Conservation (phyloP, 2,888 invertebrate species). For the Nomada ruficornis region DNA sequence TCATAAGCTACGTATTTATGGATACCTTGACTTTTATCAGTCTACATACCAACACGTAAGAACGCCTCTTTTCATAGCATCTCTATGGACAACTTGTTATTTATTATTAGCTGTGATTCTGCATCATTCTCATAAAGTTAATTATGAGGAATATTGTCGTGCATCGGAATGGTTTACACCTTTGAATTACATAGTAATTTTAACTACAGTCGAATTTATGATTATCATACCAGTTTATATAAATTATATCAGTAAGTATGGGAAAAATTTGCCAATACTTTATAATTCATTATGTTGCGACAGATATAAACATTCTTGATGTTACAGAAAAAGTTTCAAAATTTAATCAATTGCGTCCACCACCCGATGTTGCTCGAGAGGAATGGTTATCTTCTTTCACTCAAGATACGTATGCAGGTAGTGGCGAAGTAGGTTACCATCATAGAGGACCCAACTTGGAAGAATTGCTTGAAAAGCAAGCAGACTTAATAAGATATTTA, state of each 20-base stretch:
- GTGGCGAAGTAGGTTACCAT: conserved; percentile 85
- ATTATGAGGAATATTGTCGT: conserved; percentile 85
- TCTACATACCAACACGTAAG: conserved; percentile 87
- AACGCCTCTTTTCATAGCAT: conserved; percentile 87
- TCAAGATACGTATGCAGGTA: conserved; percentile 85
- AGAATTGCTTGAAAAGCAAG: conserved; percentile 89
- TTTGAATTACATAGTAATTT: conserved; percentile 84
- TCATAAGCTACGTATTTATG: conserved; percentile 87
- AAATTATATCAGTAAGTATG: conserved; percentile 86
- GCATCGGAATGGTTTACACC: conserved; percentile 82
- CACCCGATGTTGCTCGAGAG: conserved; percentile 88
- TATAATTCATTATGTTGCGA: neutral
- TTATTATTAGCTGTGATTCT: conserved; percentile 79
- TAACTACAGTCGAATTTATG: conserved; percentile 84
- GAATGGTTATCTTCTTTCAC: conserved; percentile 86
- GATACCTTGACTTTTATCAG: conserved; percentile 89
- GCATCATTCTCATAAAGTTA: conserved; percentile 80
- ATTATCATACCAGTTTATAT: conserved; percentile 85
- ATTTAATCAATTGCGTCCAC: conserved; percentile 87
- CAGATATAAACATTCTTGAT: conserved; percentile 21
- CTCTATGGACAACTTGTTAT: conserved; percentile 85
- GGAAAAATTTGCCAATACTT: neutral
- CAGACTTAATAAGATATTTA: conserved; percentile 89
- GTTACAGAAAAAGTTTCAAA: conserved; percentile 86
- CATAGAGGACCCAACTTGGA: conserved; percentile 77